These are phyloP conservation scores for Oncorhynchus keta DNA, from an alignment of 2,113 vertebrate genomes.

Conservation along the genomic window DNA sequence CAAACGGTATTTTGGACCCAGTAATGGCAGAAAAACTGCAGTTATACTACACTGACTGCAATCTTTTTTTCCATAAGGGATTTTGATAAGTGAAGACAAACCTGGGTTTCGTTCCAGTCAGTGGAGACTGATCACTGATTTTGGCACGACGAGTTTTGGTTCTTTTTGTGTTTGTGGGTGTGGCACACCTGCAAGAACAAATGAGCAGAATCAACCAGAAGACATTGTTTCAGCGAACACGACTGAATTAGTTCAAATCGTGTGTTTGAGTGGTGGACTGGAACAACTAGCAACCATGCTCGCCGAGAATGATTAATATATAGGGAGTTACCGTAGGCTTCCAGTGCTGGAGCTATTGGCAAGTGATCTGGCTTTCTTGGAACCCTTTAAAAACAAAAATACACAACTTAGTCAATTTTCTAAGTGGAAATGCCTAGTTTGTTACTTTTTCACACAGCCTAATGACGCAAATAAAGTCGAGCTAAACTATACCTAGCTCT, in stretches of 20 bases:
- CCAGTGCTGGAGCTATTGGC: background rate
- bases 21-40: no score
- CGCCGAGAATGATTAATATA: no score
- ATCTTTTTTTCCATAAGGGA: no score
- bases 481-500: background rate
- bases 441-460: no score
- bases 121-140: background rate
- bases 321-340: background rate
- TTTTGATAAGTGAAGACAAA: background rate
- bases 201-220: background rate
- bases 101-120: background rate
- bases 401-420: no score
- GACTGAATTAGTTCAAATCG: background rate
- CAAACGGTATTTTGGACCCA: no score
- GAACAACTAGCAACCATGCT: background rate
- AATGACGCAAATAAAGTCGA: background rate
- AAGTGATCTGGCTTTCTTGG: background rate
- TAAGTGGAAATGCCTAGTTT: no score
- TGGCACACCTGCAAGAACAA: constrained; percentile 1
- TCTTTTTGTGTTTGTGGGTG: background rate
- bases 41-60: no score
- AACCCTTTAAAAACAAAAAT: background rate
- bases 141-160: constrained; percentile 16
- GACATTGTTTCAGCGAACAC: background rate
- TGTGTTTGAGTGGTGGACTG: background rate